phyloP scores from a whole-genome alignment of 92 coral and sea anemone genomes.

The Pocillopora grandis region DNA sequence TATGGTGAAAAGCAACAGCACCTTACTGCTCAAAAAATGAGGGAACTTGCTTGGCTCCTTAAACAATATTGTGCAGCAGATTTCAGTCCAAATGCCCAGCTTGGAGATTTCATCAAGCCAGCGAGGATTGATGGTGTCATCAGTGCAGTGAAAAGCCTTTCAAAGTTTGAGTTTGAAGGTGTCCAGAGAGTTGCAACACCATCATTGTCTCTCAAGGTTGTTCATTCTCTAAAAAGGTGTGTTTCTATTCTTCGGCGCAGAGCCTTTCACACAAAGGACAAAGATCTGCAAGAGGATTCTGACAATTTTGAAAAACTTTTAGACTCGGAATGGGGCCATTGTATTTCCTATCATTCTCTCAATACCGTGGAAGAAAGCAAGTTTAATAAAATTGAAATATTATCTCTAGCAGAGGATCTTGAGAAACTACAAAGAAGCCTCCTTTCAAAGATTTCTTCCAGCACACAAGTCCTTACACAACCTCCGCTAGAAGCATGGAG shows the following conservation, averaged over 20 bases:
- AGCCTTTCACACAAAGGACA: constrained; percentile 40
- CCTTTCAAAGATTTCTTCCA: constrained; percentile 19
- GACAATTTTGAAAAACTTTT: constrained; percentile 40
- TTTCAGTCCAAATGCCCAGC: constrained; percentile 9
- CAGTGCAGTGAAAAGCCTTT: constrained; percentile 43
- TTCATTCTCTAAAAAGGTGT: constrained; percentile 48
- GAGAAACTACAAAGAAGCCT: constrained; percentile 32
- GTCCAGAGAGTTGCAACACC: constrained; percentile 46
- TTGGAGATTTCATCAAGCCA: constrained; percentile 49
- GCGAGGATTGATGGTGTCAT: constrained; percentile 49
- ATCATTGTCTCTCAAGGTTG: constrained; percentile 50
- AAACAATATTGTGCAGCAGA: constrained; percentile 22
- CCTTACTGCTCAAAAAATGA: constrained; percentile 48
- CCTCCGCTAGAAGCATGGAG: constrained; percentile 29
- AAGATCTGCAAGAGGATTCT: constrained; percentile 27
- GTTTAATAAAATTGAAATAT: constrained; percentile 39
- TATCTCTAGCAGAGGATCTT: constrained; percentile 47
- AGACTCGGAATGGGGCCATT: constrained; percentile 53
- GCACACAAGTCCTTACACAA: background rate
- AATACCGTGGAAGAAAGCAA: constrained; percentile 5
- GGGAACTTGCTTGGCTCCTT: constrained; percentile 53
- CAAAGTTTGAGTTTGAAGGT: constrained; percentile 37
- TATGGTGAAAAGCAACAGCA: constrained; percentile 29
- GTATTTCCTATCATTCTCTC: constrained; percentile 56
- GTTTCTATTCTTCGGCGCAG: constrained; percentile 33